Evolutionary conservation across 2,888 invertebrate genomes (phyloP).

Genomic region (Amphipoea oculea): DNA sequence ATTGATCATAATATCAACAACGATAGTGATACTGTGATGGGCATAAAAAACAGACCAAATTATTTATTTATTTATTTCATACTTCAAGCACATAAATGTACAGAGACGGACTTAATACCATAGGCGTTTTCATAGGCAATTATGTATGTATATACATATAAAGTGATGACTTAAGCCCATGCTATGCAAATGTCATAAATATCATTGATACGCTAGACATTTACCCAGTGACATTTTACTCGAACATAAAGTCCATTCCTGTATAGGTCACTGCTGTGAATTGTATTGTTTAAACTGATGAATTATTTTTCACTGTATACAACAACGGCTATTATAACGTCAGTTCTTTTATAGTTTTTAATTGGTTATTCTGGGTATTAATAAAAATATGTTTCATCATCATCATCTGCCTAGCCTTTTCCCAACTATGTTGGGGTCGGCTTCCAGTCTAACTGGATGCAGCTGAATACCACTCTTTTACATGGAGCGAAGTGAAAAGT

Average conservation of each 20-base stretch:
- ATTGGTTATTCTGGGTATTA: neutral
- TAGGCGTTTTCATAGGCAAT: too few species aligned
- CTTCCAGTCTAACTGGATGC: too few species aligned
- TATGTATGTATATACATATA: neutral
- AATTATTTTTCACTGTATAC: neutral
- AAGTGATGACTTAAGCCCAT: neutral
- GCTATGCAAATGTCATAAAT: constrained; percentile 44
- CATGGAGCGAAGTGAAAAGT: too few species aligned
- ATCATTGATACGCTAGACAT: constrained; percentile 35
- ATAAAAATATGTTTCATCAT: neutral
- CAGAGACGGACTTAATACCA: too few species aligned
- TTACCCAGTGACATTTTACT: constrained; percentile 47
- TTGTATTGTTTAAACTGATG: constrained; percentile 17
- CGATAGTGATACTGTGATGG: neutral
- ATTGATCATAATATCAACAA: neutral
- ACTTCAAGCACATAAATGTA: too few species aligned
- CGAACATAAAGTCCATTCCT: constrained; percentile 14
- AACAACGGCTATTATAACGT: too few species aligned
- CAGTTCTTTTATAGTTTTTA: neutral
- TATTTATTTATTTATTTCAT: too few species aligned
- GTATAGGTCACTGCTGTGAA: constrained; percentile 21
- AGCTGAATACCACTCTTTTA: too few species aligned
- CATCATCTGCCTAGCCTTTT: too few species aligned
- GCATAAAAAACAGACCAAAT: constrained; percentile 1
- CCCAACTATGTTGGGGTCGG: too few species aligned